Evolutionary conservation across 2,113 vertebrate genomes (phyloP).

Genomic region (Pseudorhombus dupliciocellatus): DNA sequence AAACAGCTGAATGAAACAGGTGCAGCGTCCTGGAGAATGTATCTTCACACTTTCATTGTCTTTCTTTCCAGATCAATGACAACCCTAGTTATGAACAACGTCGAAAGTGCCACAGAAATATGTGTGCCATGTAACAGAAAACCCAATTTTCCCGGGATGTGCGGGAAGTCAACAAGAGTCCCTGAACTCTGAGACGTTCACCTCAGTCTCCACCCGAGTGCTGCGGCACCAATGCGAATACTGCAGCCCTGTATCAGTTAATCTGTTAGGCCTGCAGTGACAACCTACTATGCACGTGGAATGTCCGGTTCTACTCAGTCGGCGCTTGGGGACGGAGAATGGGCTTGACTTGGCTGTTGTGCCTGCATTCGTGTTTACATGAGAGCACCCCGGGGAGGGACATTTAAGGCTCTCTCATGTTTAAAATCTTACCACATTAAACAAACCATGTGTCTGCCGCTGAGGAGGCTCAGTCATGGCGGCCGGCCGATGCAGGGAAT

Average conservation of each 20-base stretch:
- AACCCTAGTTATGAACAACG: constrained; percentile 6
- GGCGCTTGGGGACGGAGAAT: constrained; percentile 42
- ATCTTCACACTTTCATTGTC: constrained; percentile 9
- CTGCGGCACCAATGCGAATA: too few species aligned
- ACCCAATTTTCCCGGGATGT: background rate
- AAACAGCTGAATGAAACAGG: constrained; percentile 55
- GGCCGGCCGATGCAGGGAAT: background rate
- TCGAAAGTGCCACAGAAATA: background rate
- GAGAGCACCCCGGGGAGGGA: constrained; percentile 56
- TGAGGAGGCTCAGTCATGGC: constrained; percentile 7
- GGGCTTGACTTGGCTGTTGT: constrained; percentile 43
- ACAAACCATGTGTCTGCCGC: constrained; percentile 10
- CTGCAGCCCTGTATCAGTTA: constrained; percentile 38
- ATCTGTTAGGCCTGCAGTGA: constrained; percentile 66
- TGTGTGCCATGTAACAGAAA: background rate
- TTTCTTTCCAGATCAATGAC: background rate
- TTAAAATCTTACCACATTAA: constrained; percentile 39
- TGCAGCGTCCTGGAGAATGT: constrained; percentile 15
- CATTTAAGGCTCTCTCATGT: constrained; percentile 42
- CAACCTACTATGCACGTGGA: constrained; percentile 75
- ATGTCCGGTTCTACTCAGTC: constrained; percentile 68
- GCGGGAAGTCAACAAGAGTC: background rate
- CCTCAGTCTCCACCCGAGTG: background rate
- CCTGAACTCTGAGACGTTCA: background rate
- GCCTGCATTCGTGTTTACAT: constrained; percentile 62